Conservation (phyloP, 2,888 invertebrate genomes). For the Pristionchus fissidentatus region DNA sequence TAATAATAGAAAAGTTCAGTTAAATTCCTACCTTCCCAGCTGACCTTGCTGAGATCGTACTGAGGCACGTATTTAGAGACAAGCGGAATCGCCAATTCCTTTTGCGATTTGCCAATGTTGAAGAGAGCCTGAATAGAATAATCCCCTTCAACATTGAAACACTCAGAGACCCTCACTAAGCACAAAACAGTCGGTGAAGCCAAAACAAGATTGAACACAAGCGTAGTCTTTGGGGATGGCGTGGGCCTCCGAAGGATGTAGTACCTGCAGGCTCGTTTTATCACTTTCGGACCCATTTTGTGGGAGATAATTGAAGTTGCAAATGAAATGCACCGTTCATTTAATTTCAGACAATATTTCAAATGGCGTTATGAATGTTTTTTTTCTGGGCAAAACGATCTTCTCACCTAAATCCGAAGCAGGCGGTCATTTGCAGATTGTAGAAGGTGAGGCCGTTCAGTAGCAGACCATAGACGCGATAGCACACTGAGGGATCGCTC, state of each 20-base stretch:
- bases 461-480: neutral
- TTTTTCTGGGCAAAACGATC: no score
- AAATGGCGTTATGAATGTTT: no score
- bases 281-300: no score
- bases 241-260: no score
- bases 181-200: neutral
- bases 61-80: neutral
- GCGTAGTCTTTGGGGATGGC: neutral
- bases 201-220: neutral
- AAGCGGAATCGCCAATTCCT: neutral
- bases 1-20: no score
- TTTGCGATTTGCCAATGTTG: neutral
- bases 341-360: no score
- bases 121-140: neutral
- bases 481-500: neutral
- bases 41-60: neutral
- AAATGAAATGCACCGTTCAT: no score
- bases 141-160: no score
- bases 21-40: no score
- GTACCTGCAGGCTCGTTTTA: no score
- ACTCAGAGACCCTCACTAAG: no score
- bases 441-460: neutral
- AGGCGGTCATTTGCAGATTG: neutral
- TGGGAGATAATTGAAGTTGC: no score
- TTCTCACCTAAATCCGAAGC: neutral